A percentile compares a stretch with the other conserved stretches of the same genome.
phyloP scores from a whole-genome alignment of 2,113 vertebrate genomes.

The Orycteropus afer region DNA sequence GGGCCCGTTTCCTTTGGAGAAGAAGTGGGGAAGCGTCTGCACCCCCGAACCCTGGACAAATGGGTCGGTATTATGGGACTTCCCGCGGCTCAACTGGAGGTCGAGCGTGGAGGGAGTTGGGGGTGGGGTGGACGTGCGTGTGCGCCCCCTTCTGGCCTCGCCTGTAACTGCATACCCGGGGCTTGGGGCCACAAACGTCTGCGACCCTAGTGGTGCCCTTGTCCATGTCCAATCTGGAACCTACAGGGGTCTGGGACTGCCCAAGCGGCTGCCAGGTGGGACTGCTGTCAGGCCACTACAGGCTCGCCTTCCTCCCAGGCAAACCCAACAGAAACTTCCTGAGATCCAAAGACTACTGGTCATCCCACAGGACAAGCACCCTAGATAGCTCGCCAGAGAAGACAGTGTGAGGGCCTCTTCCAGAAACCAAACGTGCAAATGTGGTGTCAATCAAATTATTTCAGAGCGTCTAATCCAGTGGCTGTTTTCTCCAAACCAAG shows the following conservation, averaged over 20 bases:
- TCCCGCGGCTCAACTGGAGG: too few species aligned
- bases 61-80: not conserved
- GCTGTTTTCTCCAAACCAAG: not conserved
- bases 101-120: not conserved
- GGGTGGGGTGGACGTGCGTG: not conserved
- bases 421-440: not conserved
- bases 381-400: not conserved
- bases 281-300: not conserved
- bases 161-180: not conserved
- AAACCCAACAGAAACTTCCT: not conserved
- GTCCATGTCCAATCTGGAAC: rapidly evolving
- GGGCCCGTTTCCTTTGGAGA: not conserved
- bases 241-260: not conserved
- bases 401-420: not conserved
- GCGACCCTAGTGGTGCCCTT: not conserved
- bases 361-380: not conserved
- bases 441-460: not conserved
- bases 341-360: rapidly evolving
- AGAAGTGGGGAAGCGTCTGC: not conserved
- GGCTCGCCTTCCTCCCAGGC: not conserved
- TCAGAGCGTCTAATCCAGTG: not conserved
- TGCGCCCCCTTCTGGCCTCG: slow-evolving; percentile 38
- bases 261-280: not conserved
- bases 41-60: not conserved
- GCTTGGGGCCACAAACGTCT: not conserved